These are phyloP conservation scores for Furnarius figulus DNA, from an alignment of 2,113 vertebrate species.

Conservation along the genomic window DNA sequence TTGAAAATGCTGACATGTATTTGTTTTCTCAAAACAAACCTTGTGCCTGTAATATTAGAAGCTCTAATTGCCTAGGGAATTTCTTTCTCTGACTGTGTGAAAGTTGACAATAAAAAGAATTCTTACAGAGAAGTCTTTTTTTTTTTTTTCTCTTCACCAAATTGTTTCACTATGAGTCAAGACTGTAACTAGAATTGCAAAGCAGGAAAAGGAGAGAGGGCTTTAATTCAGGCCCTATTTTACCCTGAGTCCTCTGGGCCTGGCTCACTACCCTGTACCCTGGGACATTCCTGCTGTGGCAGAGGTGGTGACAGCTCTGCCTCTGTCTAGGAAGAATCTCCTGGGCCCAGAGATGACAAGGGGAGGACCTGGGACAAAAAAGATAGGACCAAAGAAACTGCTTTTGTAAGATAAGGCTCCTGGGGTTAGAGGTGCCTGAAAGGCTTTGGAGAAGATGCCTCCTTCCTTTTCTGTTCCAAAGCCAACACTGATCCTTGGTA, in stretches of 20 bases:
- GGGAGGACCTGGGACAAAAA: background rate
- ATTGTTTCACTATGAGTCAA: background rate
- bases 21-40: constrained; percentile 37
- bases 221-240: background rate
- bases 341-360: background rate
- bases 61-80: constrained; percentile 1
- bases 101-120: constrained; percentile 24
- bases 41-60: constrained; percentile 1
- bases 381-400: background rate
- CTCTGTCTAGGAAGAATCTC: accelerated
- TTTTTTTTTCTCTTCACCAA: background rate
- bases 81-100: background rate
- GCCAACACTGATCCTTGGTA: background rate
- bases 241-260: background rate
- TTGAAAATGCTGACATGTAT: constrained; percentile 7
- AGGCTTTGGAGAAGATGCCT: background rate
- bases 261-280: background rate
- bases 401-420: background rate
- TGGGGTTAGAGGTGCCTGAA: background rate
- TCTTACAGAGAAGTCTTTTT: background rate
- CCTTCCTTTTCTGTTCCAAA: background rate
- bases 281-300: background rate
- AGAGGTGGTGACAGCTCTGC: background rate
- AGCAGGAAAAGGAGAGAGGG: background rate
- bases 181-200: background rate